These are phyloP conservation scores for Proales similis DNA, from an alignment of 1,140 invertebrate species.

Conservation along the genomic window DNA sequence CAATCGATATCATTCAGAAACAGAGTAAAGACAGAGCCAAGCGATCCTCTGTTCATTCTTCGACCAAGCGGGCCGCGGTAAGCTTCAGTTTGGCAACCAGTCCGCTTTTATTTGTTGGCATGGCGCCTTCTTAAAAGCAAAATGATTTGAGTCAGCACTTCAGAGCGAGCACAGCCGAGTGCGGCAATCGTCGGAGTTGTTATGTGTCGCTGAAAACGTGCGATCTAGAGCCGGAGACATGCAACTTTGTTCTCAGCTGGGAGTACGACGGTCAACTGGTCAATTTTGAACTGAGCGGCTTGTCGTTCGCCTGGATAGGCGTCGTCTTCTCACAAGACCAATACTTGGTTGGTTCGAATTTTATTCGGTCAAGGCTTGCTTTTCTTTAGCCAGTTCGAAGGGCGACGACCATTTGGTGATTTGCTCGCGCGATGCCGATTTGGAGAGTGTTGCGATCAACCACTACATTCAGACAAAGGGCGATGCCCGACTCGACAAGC, in stretches of 20 bases:
- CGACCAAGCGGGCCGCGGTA: no score
- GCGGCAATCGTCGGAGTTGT: conserved; percentile 14
- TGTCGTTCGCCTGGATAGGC: conserved; percentile 20
- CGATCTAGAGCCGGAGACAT: conserved; percentile 31
- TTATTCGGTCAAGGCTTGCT: no score
- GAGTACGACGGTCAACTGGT: conserved; percentile 31
- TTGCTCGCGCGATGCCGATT: conserved; percentile 13
- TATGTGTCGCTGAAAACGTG: conserved; percentile 32
- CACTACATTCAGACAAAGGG: conserved; percentile 30
- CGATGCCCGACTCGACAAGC: conserved; percentile 17
- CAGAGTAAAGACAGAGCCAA: no score
- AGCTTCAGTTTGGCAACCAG: no score
- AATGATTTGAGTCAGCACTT: conserved; percentile 19
- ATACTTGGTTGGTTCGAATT: no score
- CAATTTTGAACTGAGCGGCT: conserved; percentile 22
- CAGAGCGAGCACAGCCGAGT: not conserved
- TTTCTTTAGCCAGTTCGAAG: not conserved
- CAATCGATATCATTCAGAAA: no score
- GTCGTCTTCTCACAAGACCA: conserved; percentile 22
- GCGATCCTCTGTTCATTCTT: no score
- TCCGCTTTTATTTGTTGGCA: no score
- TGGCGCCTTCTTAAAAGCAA: no score
- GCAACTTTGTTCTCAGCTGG: conserved; percentile 35
- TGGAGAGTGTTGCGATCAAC: conserved; percentile 14
- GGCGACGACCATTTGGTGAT: conserved; percentile 35